Evolutionary conservation across 37 sponge, comb jelly and placozoan species (phyloP).

Genomic region (Theonella swinhoei): DNA sequence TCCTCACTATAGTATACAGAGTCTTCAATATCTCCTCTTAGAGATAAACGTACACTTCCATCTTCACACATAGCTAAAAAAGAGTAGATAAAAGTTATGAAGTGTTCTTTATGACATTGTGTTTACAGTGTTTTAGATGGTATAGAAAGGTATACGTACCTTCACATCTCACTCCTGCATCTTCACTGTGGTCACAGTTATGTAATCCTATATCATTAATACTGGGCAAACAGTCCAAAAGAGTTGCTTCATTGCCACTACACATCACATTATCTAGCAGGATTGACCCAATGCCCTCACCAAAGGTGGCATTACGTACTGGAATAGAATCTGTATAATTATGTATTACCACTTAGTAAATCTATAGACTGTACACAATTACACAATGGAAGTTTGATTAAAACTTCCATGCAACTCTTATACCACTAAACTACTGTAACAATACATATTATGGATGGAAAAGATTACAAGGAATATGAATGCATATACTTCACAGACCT

Average conservation of each 20-base stretch:
- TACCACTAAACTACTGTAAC: no score
- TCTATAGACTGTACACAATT: not conserved
- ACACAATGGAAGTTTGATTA: no score
- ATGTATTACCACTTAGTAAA: not conserved
- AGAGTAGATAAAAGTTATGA: not conserved
- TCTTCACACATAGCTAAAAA: not conserved
- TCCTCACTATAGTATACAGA: no score
- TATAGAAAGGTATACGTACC: not conserved
- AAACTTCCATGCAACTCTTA: no score
- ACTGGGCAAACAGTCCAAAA: slow-evolving; percentile 5
- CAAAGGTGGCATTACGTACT: not conserved
- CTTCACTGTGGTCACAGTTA: slow-evolving; percentile 6
- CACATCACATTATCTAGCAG: slow-evolving; percentile 30
- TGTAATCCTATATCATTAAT: slow-evolving; percentile 2
- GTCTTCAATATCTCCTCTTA: no score
- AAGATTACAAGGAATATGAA: no score
- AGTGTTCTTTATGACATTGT: no score
- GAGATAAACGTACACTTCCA: not conserved
- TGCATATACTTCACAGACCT: no score
- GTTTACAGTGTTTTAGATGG: not conserved
- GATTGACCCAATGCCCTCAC: slow-evolving; percentile 9
- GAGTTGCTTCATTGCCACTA: slow-evolving; percentile 22
- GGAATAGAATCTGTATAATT: not conserved
- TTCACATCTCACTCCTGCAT: slow-evolving; percentile 21
- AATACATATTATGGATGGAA: no score